Percentiles rank a stretch among this genome's conserved stretches.
phyloP scores from a whole-genome alignment of 2,888 invertebrate species.

The Agriotes lineatus region DNA sequence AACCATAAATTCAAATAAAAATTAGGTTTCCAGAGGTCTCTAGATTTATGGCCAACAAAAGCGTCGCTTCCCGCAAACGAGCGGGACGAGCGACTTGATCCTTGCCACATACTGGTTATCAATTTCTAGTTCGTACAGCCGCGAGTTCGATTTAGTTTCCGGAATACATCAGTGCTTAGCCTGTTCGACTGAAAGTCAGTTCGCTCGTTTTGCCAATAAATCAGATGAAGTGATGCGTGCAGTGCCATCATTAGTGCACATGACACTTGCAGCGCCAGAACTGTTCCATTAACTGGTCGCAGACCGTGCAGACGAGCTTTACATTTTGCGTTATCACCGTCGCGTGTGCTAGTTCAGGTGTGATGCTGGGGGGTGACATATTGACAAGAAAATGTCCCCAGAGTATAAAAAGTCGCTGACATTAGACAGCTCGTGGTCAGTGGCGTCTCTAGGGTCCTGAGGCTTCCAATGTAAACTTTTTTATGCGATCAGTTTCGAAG shows the following conservation, averaged over 20 bases:
- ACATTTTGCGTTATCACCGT: conserved; percentile 22
- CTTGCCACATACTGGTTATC: neutral
- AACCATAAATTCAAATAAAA: too few species aligned
- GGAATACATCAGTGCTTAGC: conserved; percentile 4
- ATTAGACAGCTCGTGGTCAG: too few species aligned
- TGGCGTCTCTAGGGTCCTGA: too few species aligned
- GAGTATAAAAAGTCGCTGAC: too few species aligned
- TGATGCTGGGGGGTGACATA: neutral
- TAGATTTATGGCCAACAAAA: neutral
- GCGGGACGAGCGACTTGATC: neutral
- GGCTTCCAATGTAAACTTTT: too few species aligned
- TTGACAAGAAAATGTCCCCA: conserved; percentile 4
- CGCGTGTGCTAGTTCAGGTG: neutral
- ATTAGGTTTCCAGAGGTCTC: too few species aligned
- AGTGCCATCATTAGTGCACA: conserved; percentile 48
- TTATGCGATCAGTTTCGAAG: too few species aligned
- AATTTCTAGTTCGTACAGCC: neutral
- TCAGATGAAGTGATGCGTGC: conserved; percentile 48
- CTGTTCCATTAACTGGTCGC: conserved; percentile 14
- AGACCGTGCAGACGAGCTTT: conserved; percentile 39
- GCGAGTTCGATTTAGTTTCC: conserved; percentile 10
- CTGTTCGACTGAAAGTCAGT: conserved; percentile 18
- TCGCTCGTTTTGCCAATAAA: conserved; percentile 45
- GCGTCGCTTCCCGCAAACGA: neutral
- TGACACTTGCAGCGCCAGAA: conserved; percentile 47